Evolutionary conservation across 2,888 invertebrate genomes (phyloP), one percentile per base, ranked within the genome.

Genomic region (Pyralis farinalis): DNA sequence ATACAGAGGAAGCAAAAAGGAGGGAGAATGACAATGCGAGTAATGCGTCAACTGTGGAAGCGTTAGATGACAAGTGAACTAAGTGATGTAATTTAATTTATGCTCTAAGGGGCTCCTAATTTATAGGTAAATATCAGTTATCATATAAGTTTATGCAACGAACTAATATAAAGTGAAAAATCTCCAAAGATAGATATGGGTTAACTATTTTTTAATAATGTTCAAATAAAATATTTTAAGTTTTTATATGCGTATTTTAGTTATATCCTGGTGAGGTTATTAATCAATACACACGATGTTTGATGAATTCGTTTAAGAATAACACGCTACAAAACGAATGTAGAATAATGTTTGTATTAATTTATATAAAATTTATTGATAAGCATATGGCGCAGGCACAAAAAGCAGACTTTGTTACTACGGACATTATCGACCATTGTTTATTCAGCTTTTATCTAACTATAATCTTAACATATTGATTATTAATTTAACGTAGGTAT

Each of bases 31-130:
- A 85, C 49, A 85, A 83, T 47, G 76, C 87, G 3, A 87, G 87
- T 51, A 85, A 84, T 70, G 86, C 86, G 0, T 87, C 87, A 1
- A 87, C 87, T 12, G 84, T 87, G 41, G 87, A 88, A 78, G 82
- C 73, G 55, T 67, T 88, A 41, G 87, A 87, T 53, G 83, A 85
- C 51, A 86, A 86, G 71, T 86, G 69, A 82, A 49, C 34, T 43
- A 27, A 22, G 7, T 25, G 9, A 21, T 9, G 8, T 11, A 12
- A 27, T 39, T 16, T 28, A 25, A 11, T 28, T 46, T 30, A 21
- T 37, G 32, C 30, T 22, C 34, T 21, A 40, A 35, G 34, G 22
- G 12, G 10, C 31, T 16, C n/a, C n/a, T n/a, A n/a, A 33, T 12
- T 35, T 35, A 10, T 8, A 27, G 7, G 25, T 9, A n/a, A n/a